These are phyloP conservation scores for Latrodectus geometricus DNA, from an alignment of 1,140 invertebrate genomes.

Conservation along the genomic window DNA sequence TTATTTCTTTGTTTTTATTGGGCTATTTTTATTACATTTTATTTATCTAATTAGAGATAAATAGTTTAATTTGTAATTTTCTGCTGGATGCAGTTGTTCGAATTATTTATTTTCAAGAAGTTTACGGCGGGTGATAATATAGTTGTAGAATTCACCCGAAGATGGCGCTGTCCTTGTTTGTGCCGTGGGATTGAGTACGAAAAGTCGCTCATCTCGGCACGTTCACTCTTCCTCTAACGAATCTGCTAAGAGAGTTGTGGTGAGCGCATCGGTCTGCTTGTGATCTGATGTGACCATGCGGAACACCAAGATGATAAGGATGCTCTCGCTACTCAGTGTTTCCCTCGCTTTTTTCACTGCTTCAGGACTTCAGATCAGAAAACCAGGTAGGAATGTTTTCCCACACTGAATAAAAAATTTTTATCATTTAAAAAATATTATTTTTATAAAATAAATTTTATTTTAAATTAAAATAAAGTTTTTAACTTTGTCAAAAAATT, in stretches of 20 bases:
- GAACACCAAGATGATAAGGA: slow-evolving; percentile 35
- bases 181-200: not conserved
- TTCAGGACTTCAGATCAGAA: slow-evolving; percentile 18
- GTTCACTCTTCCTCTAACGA: not conserved
- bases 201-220: not conserved
- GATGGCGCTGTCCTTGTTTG: slow-evolving; percentile 5
- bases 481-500: no score
- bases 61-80: no score
- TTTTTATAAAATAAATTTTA: no score
- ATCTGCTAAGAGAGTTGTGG: not conserved
- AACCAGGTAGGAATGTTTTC: slow-evolving; percentile 2
- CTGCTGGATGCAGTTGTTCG: no score
- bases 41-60: no score
- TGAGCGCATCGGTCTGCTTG: not conserved
- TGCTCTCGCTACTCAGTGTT: slow-evolving; percentile 13
- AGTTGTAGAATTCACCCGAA: not conserved
- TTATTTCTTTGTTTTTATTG: no score
- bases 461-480: no score
- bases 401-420: no score
- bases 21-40: no score
- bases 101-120: no score
- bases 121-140: no score
- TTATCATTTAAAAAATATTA: no score
- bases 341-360: slow-evolving; percentile 5
- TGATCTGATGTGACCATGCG: not conserved